Conservation (phyloP, 2,888 invertebrate genomes). For the Lacanobia oleracea region DNA sequence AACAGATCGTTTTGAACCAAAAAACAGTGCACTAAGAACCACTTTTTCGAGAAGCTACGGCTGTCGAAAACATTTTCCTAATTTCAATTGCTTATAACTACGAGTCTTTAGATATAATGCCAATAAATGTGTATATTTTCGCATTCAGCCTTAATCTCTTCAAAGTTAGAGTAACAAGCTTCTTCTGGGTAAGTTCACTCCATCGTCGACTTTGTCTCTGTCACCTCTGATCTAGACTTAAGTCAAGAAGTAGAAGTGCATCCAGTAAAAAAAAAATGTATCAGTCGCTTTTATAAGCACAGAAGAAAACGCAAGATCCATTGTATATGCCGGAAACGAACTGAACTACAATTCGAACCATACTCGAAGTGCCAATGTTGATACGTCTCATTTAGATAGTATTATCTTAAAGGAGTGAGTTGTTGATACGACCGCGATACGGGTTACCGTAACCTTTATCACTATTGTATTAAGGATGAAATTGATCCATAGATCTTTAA, state of each 20-base stretch:
- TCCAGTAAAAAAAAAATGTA: no score
- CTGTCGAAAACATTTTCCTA: no score
- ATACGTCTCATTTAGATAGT: conserved; percentile 40
- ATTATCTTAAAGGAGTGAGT: conserved; percentile 35
- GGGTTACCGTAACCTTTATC: not conserved
- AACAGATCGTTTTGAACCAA: not conserved
- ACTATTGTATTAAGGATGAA: not conserved
- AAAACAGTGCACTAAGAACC: not conserved
- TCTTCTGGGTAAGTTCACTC: no score
- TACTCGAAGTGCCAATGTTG: conserved; percentile 30
- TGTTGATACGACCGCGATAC: conserved; percentile 35
- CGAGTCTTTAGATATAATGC: not conserved
- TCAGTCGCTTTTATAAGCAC: not conserved
- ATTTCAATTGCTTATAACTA: not conserved
- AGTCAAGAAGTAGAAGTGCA: no score
- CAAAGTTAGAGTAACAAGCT: no score
- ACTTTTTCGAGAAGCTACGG: not conserved
- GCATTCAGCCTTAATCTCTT: no score
- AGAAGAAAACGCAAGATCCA: not conserved
- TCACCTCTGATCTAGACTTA: no score
- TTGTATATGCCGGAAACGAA: conserved; percentile 35
- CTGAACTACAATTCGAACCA: conserved; percentile 27
- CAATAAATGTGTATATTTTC: no score
- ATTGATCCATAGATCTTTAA: not conserved
- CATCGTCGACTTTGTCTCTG: no score